Evolutionary conservation across 1,140 invertebrate genomes (phyloP), one percentile per base, ranked within the genome.

Genomic region (Monomorium pharaonis): DNA sequence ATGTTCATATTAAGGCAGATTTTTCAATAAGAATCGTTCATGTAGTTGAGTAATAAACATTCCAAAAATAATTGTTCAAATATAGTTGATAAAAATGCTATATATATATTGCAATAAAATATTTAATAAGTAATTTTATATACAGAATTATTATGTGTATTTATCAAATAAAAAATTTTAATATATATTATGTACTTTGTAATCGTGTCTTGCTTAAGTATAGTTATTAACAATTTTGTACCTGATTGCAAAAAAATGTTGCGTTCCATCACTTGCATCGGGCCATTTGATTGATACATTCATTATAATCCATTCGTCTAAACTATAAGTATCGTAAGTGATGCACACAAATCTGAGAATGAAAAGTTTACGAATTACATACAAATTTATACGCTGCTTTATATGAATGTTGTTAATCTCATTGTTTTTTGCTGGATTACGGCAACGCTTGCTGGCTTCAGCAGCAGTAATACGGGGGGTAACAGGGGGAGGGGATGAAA

Each of bases 401-500:
- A 30, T 47, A 30, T 16, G n/a, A 76, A 47, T 42, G 5, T 60
- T 63, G 18, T 62, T 77, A 21, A 4, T 77, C 12, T 30, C 37
- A 14, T 44, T 76, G 12, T 44, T 60, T 60, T 72, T 44, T 56
- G 24, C 6, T 24, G 0, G 9, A 76, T 76, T 62, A 30, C 42
- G 18, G 44, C 51, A 62, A 75, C 6, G 9, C 21, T 12, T 4
- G 21, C 12, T 30, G 7, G 27, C 47, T 60, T 62, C 37, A 76
- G 10, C 54, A 18, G 33, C 85, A 87, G 76, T 83, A 75, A 51
- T 51, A 54, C 21, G 62, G n/a, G n/a, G n/a, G n/a, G n/a, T 84
- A 76, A 72, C 18, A 54, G 0, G 47, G n/a, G n/a, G n/a, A n/a
- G n/a, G n/a, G n/a, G 16, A 7, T 49, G 80, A 75, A 81, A 56